phyloP scores from a whole-genome alignment of 2,888 invertebrate species.

The Andricus quercusramuli region DNA sequence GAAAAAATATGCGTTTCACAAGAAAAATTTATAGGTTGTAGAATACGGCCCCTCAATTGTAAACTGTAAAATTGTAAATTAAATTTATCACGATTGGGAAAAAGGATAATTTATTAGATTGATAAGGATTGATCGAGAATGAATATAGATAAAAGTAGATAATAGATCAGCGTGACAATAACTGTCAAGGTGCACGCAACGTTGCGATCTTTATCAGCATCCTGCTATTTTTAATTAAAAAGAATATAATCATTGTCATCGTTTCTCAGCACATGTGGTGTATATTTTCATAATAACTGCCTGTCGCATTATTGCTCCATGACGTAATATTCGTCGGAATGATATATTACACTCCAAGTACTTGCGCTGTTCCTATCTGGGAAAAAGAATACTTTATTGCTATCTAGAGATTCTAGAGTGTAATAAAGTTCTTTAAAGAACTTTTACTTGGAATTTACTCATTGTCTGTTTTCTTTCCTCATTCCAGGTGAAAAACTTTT shows the following conservation, averaged over 20 bases:
- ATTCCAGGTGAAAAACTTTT: not conserved
- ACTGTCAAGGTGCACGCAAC: conserved; percentile 29
- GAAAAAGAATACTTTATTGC: conserved; percentile 24
- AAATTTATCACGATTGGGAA: not conserved
- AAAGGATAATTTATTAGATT: not conserved
- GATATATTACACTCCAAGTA: conserved; percentile 28
- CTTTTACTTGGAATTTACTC: too few species aligned
- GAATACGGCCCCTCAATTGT: too few species aligned
- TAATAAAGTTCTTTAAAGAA: conserved; percentile 25
- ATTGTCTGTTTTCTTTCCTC: not conserved
- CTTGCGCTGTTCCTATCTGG: conserved; percentile 13
- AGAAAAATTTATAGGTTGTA: too few species aligned
- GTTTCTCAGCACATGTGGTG: conserved; percentile 18
- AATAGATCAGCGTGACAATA: not conserved
- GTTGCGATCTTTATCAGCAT: conserved; percentile 33
- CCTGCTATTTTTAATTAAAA: conserved; percentile 40
- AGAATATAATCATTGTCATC: conserved; percentile 35
- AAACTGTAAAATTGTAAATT: not conserved
- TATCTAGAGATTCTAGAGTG: conserved; percentile 1
- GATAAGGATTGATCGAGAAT: conserved; percentile 6
- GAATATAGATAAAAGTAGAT: conserved; percentile 4
- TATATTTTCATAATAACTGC: conserved; percentile 34
- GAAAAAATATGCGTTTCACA: too few species aligned
- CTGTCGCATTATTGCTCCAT: conserved; percentile 33
- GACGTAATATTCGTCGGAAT: conserved; percentile 34